Percentiles rank a stretch among this genome's conserved stretches.
phyloP scores from a whole-genome alignment of 1,140 invertebrate species.

The Cotesia chilonis region DNA sequence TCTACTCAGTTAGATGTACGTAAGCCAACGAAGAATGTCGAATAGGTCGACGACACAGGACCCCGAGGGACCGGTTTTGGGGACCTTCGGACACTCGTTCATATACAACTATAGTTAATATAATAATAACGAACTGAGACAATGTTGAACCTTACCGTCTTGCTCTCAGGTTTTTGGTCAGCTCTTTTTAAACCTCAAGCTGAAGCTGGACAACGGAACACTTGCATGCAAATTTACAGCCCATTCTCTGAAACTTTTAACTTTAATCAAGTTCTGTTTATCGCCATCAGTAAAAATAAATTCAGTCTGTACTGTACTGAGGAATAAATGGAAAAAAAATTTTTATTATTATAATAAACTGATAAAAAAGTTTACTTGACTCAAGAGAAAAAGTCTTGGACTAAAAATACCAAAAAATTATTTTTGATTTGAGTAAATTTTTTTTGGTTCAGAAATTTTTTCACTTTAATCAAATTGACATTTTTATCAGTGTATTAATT shows the following conservation, averaged over 20 bases:
- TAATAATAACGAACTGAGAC: constrained; percentile 12
- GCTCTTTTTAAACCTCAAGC: background rate
- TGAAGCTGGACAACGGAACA: background rate
- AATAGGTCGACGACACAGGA: constrained; percentile 43
- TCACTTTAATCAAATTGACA: too few species aligned
- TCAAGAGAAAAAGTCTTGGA: too few species aligned
- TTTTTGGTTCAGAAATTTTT: too few species aligned
- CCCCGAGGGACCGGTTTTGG: constrained; percentile 43
- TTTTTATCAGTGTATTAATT: too few species aligned
- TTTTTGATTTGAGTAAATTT: too few species aligned
- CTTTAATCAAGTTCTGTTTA: too few species aligned
- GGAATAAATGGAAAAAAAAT: too few species aligned
- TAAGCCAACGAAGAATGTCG: constrained; percentile 52
- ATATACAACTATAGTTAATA: constrained; percentile 6
- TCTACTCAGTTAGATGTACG: constrained; percentile 34
- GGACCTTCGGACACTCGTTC: constrained; percentile 43
- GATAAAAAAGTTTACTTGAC: too few species aligned
- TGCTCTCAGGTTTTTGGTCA: background rate
- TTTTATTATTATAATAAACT: too few species aligned
- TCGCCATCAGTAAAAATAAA: background rate
- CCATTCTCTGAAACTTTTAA: too few species aligned
- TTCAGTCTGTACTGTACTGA: background rate
- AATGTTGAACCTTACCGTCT: constrained; percentile 34
- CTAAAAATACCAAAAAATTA: too few species aligned
- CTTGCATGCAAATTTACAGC: background rate